A percentile compares a stretch with the other conserved stretches of the same genome.
Evolutionary conservation across 1,140 invertebrate genomes (phyloP).

Genomic region (Heliothis virescens): DNA sequence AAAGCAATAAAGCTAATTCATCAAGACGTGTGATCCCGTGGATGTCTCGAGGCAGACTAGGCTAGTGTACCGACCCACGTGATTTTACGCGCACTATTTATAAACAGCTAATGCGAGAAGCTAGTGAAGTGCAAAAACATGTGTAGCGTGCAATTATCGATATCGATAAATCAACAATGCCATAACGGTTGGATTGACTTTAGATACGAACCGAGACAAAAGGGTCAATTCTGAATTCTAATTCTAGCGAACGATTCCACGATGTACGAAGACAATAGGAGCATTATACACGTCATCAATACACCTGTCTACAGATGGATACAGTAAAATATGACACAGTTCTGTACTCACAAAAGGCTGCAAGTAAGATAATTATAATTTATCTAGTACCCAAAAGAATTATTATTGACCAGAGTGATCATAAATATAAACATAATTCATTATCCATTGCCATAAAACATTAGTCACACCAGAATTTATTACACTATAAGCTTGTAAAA

Average conservation of each 20-base stretch:
- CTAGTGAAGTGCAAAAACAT: conserved; percentile 60
- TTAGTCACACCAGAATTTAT: no score
- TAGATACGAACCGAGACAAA: background rate
- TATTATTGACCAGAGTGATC: background rate
- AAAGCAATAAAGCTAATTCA: conserved; percentile 35
- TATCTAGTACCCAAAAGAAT: no score
- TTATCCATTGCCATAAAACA: background rate
- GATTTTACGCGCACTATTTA: conserved; percentile 71
- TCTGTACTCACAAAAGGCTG: background rate
- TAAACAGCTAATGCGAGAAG: conserved; percentile 65
- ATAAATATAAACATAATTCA: background rate
- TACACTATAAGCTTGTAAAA: no score
- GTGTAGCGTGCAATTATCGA: conserved; percentile 57
- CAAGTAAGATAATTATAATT: background rate
- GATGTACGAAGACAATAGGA: background rate
- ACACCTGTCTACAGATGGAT: background rate
- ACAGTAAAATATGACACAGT: background rate
- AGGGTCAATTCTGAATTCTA: background rate
- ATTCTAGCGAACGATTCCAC: background rate
- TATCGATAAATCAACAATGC: conserved; percentile 44
- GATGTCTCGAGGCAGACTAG: conserved; percentile 56
- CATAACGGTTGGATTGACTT: background rate
- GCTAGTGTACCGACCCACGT: conserved; percentile 62
- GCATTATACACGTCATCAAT: background rate
- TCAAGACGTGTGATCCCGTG: conserved; percentile 9